Evolutionary conservation across 2,797 vertebrate genomes (phyloP).

Genomic region (Dendrocincla tyrannina): DNA sequence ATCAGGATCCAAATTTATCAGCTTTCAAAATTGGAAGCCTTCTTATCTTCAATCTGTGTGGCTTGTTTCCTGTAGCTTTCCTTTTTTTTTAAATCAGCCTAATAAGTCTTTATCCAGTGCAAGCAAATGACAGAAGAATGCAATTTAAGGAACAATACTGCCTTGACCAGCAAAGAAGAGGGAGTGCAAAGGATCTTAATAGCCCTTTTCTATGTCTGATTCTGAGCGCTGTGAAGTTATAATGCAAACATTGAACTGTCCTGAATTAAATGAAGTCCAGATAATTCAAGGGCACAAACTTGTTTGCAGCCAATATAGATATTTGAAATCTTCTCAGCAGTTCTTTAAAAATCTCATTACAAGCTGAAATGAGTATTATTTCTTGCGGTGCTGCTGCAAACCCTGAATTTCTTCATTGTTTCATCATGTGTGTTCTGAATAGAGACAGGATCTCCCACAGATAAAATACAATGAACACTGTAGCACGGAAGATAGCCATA

Average conservation of each 20-base stretch:
- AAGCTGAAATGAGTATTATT: neutral
- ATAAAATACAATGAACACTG: neutral
- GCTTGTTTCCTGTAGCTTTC: neutral
- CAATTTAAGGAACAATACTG: neutral
- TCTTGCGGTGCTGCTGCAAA: neutral
- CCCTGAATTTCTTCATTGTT: neutral
- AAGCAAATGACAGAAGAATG: neutral
- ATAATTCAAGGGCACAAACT: slow-evolving; percentile 43
- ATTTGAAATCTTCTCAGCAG: neutral
- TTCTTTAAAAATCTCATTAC: slow-evolving; percentile 35
- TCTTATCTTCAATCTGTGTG: neutral
- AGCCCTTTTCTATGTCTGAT: neutral
- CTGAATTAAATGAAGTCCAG: neutral
- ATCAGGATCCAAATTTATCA: neutral
- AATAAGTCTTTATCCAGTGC: neutral
- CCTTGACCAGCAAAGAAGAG: neutral
- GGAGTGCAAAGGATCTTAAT: neutral
- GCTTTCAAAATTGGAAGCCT: neutral
- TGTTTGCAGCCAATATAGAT: neutral
- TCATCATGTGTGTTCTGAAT: neutral
- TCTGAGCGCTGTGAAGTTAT: neutral
- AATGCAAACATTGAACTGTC: neutral
- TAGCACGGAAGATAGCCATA: neutral
- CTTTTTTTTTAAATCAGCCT: neutral
- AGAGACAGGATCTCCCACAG: neutral